Evolutionary conservation across 2,797 vertebrate genomes (phyloP).

Genomic region (Falco columbarius): DNA sequence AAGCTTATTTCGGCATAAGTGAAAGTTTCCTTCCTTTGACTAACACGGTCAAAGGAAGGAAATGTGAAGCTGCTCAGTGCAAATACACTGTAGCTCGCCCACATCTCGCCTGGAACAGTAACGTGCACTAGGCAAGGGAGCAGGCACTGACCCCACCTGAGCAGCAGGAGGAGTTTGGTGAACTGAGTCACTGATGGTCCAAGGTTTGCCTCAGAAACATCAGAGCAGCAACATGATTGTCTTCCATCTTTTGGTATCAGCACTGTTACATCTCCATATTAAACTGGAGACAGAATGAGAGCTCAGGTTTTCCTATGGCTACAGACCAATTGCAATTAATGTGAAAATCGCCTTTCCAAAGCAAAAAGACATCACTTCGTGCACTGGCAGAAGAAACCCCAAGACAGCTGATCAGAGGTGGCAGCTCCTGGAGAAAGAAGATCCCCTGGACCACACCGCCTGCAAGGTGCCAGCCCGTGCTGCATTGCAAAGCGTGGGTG

Average conservation of each 20-base stretch:
- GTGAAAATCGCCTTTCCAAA: neutral
- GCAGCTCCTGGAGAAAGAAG: neutral
- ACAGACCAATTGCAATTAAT: neutral
- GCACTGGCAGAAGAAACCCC: neutral
- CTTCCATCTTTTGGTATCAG: neutral
- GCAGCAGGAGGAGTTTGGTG: neutral
- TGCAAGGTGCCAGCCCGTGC: neutral
- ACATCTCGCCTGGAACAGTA: neutral
- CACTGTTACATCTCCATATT: neutral
- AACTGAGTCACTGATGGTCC: neutral
- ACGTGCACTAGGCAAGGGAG: neutral
- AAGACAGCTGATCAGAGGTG: neutral
- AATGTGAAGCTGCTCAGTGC: neutral
- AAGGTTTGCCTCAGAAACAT: neutral
- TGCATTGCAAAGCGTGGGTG: neutral
- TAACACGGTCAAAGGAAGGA: neutral
- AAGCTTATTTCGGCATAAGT: neutral
- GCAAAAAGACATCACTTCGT: neutral
- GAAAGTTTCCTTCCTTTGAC: neutral
- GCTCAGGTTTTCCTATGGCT: neutral
- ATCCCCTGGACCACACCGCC: neutral
- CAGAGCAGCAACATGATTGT: neutral
- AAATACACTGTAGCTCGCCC: neutral
- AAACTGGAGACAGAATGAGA: neutral
- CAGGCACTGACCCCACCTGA: neutral